A percentile compares a stretch with the other conserved stretches of the same genome.
Evolutionary conservation across 2,113 vertebrate genomes (phyloP).

Genomic region (Chloropsis cyanopogon): DNA sequence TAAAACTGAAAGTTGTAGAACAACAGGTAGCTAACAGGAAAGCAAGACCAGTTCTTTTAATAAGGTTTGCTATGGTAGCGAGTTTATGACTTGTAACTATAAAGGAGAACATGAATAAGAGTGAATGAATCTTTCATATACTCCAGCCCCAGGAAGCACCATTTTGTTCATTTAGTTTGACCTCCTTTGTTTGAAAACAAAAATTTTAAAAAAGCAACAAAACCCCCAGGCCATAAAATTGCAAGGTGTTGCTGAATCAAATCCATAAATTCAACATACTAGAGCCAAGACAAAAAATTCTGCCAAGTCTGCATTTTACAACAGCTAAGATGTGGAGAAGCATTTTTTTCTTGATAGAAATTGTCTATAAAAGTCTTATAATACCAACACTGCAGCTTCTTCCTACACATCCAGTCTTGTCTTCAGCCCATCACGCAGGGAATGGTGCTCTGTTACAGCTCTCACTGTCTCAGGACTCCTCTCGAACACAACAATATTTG

Average conservation of each 20-base stretch:
- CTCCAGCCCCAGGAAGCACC: neutral
- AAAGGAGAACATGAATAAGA: neutral
- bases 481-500: neutral
- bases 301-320: neutral
- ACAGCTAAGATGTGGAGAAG: neutral
- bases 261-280: neutral
- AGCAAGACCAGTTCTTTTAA: neutral
- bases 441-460: neutral
- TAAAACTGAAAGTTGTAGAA: neutral
- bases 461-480: neutral
- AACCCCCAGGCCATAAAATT: neutral
- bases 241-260: constrained; percentile 18
- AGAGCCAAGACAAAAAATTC: neutral
- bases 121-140: neutral
- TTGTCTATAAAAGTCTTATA: neutral
- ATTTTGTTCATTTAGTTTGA: neutral
- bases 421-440: neutral
- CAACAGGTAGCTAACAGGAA: neutral
- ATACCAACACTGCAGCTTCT: neutral
- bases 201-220: neutral
- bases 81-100: neutral
- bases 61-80: neutral
- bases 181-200: neutral
- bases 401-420: neutral
- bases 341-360: neutral